phyloP scores from a whole-genome alignment of 2,113 vertebrate species.

The Emydura subglobosa region DNA sequence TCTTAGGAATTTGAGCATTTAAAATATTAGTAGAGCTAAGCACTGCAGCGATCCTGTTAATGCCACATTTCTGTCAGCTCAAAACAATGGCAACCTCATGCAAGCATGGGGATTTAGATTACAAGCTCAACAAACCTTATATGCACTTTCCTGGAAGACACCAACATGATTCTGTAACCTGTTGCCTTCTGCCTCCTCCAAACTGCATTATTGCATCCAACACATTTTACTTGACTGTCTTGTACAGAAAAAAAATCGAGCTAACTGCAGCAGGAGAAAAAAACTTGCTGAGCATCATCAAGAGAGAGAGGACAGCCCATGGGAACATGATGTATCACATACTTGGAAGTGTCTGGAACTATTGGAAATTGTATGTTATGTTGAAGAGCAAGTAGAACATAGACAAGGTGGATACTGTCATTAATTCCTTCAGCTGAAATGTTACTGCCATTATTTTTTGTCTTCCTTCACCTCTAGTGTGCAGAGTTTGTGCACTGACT shows the following conservation, averaged over 20 bases:
- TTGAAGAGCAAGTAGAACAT: not conserved
- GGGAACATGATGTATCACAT: not conserved
- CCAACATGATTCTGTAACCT: not conserved
- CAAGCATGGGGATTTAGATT: not conserved
- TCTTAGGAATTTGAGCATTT: constrained; percentile 8
- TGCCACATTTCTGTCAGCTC: not conserved
- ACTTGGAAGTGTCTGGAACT: not conserved
- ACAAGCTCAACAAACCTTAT: not conserved
- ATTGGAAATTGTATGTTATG: not conserved
- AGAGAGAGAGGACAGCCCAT: not conserved
- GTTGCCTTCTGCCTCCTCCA: not conserved
- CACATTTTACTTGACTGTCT: not conserved
- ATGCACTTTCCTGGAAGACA: constrained; percentile 7
- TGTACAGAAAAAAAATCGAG: not conserved
- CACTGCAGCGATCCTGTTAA: not conserved
- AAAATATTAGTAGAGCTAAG: constrained; percentile 5
- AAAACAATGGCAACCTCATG: constrained; percentile 17
- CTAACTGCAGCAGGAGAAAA: not conserved
- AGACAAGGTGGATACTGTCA: not conserved
- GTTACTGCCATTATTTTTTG: not conserved
- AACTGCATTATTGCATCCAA: not conserved
- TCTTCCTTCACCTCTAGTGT: not conserved
- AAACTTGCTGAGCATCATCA: not conserved
- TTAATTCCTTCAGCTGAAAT: not conserved
- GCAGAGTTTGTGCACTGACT: constrained; percentile 7